These are phyloP conservation scores for Acanthornis magna DNA, from an alignment of 2,797 vertebrate genomes.

Conservation along the genomic window DNA sequence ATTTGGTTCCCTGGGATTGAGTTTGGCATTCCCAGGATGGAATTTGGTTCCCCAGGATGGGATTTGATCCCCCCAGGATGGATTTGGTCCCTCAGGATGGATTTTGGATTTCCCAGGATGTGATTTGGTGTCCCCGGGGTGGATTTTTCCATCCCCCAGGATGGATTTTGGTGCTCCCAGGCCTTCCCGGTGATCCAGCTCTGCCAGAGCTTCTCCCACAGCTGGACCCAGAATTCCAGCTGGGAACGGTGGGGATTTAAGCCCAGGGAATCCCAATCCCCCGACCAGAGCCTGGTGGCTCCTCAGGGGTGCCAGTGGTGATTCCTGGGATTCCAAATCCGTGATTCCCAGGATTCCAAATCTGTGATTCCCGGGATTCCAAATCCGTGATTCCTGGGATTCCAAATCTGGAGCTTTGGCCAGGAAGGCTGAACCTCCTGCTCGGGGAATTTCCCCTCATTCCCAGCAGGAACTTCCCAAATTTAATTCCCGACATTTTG, in stretches of 20 bases:
- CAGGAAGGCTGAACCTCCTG: neutral
- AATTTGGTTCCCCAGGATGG: neutral
- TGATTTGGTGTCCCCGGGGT: too few species aligned
- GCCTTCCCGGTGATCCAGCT: neutral
- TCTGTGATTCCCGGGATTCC: too few species aligned
- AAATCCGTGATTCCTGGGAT: too few species aligned
- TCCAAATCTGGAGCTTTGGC: neutral
- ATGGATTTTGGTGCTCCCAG: neutral
- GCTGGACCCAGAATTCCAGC: neutral
- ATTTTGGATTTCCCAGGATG: too few species aligned
- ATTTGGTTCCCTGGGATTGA: neutral
- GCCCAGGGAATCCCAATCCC: neutral
- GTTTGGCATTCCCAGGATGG: neutral
- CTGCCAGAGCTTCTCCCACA: neutral
- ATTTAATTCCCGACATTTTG: neutral
- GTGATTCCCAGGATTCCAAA: too few species aligned
- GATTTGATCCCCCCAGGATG: neutral
- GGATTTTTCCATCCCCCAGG: neutral
- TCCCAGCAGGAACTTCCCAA: neutral
- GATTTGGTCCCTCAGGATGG: too few species aligned
- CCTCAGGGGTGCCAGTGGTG: too few species aligned
- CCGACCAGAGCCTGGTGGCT: too few species aligned
- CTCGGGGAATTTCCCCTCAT: neutral
- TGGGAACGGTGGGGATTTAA: neutral
- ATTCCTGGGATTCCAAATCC: neutral